A percentile compares a stretch with the other conserved stretches of the same genome.
Evolutionary conservation across 2,888 invertebrate genomes (phyloP).

Genomic region (Trachelus tabidus): DNA sequence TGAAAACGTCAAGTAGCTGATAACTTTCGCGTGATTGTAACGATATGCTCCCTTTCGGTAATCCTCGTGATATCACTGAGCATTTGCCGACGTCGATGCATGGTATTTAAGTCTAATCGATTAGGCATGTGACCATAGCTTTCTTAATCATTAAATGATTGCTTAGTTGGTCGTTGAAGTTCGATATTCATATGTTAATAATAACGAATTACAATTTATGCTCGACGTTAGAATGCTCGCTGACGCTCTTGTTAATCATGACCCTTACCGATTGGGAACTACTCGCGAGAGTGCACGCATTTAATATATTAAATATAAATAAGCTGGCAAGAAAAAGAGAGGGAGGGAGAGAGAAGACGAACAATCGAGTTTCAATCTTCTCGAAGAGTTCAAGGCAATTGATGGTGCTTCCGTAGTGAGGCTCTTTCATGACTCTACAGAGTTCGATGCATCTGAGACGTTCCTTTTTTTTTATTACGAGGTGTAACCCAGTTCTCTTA

Average conservation of each 20-base stretch:
- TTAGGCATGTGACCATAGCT: neutral
- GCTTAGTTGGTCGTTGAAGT: neutral
- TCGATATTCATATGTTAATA: neutral
- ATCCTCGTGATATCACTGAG: neutral
- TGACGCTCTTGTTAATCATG: neutral
- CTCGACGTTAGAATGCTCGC: neutral
- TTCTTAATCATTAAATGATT: neutral
- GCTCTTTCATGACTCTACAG: neutral
- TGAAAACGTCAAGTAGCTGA: neutral
- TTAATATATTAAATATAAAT: neutral
- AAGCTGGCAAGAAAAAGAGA: neutral
- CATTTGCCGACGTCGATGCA: neutral
- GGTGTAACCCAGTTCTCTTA: neutral
- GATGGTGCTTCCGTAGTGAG: neutral
- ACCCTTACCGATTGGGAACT: neutral
- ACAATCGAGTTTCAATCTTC: neutral
- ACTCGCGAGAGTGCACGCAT: neutral
- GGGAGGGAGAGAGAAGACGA: neutral
- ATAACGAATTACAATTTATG: neutral
- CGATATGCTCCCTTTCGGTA: neutral
- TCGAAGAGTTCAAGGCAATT: neutral
- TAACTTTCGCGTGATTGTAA: neutral
- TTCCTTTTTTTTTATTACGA: neutral
- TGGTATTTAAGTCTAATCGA: neutral
- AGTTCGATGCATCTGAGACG: neutral